A percentile compares a stretch with the other conserved stretches of the same genome.
Evolutionary conservation across 1,140 invertebrate species (phyloP).

Genomic region (Bombus consobrinus): DNA sequence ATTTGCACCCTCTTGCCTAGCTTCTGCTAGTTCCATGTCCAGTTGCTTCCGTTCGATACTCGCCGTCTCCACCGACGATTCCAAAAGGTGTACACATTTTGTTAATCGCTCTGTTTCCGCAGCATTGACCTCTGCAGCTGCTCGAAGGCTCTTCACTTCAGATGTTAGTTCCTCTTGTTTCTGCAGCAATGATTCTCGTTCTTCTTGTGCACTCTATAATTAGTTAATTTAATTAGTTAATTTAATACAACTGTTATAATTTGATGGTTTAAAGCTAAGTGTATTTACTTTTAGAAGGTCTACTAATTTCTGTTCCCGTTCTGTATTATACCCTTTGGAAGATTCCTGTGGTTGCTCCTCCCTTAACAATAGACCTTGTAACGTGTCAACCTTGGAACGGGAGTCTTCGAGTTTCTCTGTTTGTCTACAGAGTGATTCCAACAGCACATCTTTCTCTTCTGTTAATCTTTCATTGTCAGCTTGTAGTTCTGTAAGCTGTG

Average conservation of each 20-base stretch:
- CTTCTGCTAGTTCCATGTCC: slow-evolving; percentile 88
- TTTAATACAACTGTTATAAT: neutral
- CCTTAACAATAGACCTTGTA: slow-evolving; percentile 88
- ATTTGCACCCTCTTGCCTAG: slow-evolving; percentile 85
- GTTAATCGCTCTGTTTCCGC: slow-evolving; percentile 86
- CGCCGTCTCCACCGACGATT: slow-evolving; percentile 87
- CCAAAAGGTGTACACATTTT: slow-evolving; percentile 87
- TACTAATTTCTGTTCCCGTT: slow-evolving; percentile 93
- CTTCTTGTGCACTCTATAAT: slow-evolving; percentile 89
- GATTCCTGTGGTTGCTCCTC: slow-evolving; percentile 85
- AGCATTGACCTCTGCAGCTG: slow-evolving; percentile 81
- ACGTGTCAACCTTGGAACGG: slow-evolving; percentile 87
- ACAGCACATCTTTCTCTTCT: slow-evolving; percentile 93
- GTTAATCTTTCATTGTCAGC: slow-evolving; percentile 92
- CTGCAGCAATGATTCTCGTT: slow-evolving; percentile 88
- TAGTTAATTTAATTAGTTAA: slow-evolving; percentile 2
- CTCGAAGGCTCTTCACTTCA: slow-evolving; percentile 85
- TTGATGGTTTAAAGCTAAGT: neutral
- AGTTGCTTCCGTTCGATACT: slow-evolving; percentile 88
- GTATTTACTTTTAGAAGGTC: slow-evolving; percentile 89
- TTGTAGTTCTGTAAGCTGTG: slow-evolving; percentile 92
- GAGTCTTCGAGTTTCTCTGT: slow-evolving; percentile 95
- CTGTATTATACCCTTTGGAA: slow-evolving; percentile 84
- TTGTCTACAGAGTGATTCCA: slow-evolving; percentile 95
- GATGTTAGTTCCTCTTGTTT: slow-evolving; percentile 91